Evolutionary conservation across 2,888 invertebrate species (phyloP), one percentile per base, ranked within the genome.

Genomic region (Tridacna crocea): DNA sequence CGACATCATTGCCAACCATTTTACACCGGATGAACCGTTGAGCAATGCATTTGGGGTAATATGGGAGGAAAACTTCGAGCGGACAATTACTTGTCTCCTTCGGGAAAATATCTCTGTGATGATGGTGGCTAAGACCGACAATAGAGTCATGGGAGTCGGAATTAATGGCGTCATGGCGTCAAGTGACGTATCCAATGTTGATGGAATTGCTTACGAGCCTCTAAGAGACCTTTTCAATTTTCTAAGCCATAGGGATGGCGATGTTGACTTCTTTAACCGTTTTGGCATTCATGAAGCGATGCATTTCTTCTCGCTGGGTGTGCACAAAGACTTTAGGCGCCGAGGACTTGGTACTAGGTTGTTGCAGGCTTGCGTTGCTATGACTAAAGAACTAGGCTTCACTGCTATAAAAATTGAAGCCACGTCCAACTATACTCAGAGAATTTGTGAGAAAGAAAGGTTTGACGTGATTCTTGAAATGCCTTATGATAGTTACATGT

Each of bases 371-470:
- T 82, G 75, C 19, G 75, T 86, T 24, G 86, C 81, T 0, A 70
- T 86, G 47, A 74, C 77, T 3, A 70, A 70, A 58, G 83, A 83
- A 26, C 61, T 86, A 0, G 86, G 83, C 6, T 86, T 83, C 48
- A 79, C 79, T 22, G 86, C 77, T 0, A 80, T 86, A 3, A 86
- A 80, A 60, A 82, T 77, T 2, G 86, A 83, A 65, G 86, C 81
- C 13, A 86, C 86, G 19, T 86, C 86, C 4, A 81, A 82, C 15
- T 80, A 83, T 72, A 83, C 86, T 10, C 86, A 86, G 74, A 70
- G 80, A 51, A 86, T 83, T 19, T 86, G 79, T 65, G 74, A 83
- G 75, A 83, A 83, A 36, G 66, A 79, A 22, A 75, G 72, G 4
- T 86, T 86, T 75, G 77, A 83, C 11, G 74, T 63, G 19, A 17